Percentiles rank a stretch among this genome's conserved stretches.
These are phyloP conservation scores for Chaetorhynchus papuensis DNA, from an alignment of 2,113 vertebrate genomes.

Conservation along the genomic window DNA sequence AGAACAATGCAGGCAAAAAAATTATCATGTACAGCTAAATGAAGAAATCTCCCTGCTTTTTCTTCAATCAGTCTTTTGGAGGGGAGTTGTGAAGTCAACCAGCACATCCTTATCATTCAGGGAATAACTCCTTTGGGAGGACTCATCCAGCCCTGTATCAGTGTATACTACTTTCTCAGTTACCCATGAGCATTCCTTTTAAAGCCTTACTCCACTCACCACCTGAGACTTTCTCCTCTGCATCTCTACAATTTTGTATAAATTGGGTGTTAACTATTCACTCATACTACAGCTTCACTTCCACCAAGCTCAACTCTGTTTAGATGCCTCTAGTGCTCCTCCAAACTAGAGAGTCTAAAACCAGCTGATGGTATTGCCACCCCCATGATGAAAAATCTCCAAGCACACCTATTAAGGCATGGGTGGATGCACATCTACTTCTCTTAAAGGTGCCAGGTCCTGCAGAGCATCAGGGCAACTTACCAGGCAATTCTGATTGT, in stretches of 20 bases:
- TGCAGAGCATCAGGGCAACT: neutral
- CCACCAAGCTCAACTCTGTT: neutral
- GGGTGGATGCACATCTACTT: neutral
- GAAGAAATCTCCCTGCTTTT: neutral
- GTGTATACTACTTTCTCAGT: neutral
- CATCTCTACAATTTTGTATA: neutral
- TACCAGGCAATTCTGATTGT: neutral
- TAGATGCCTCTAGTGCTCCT: neutral
- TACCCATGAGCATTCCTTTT: neutral
- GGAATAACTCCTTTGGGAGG: neutral
- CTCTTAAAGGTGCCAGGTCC: neutral
- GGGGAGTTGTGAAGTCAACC: neutral
- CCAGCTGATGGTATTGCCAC: neutral
- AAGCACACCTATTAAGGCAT: neutral
- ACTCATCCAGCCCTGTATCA: neutral
- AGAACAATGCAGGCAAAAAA: neutral
- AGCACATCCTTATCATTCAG: neutral
- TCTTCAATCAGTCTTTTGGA: neutral
- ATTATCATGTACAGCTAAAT: accelerated
- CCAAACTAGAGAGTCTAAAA: neutral
- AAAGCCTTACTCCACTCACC: neutral
- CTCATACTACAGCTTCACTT: accelerated
- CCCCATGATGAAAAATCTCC: neutral
- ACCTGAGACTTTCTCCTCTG: neutral
- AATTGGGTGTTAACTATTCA: neutral